Percentiles rank a stretch among this genome's conserved stretches.
Evolutionary conservation across 2,113 vertebrate genomes (phyloP).

Genomic region (Percopsis transmontana): DNA sequence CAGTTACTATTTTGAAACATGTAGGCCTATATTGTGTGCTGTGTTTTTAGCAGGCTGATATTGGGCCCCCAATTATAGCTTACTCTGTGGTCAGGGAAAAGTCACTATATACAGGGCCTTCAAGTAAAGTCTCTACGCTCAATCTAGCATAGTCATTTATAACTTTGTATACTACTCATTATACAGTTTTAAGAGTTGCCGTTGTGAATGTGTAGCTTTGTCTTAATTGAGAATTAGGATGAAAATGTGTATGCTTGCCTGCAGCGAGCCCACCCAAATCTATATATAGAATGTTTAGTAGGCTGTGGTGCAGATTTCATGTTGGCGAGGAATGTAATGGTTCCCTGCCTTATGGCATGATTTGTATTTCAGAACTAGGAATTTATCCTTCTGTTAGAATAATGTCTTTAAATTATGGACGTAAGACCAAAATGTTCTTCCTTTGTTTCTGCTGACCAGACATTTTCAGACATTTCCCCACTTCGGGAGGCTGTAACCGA

Average conservation of each 20-base stretch:
- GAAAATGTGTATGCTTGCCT: slow-evolving; percentile 10
- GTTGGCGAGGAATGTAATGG: slow-evolving; percentile 29
- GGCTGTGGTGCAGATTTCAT: slow-evolving; percentile 57
- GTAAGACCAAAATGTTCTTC: not conserved
- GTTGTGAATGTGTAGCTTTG: slow-evolving; percentile 12
- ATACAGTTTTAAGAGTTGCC: not conserved
- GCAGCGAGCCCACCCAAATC: slow-evolving; percentile 43
- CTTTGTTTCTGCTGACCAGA: no score
- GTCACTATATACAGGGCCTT: slow-evolving; percentile 56
- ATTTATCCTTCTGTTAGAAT: slow-evolving; percentile 29
- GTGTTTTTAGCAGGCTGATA: slow-evolving; percentile 63
- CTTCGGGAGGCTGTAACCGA: no score
- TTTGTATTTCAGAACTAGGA: slow-evolving; percentile 11
- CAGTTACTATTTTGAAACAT: slow-evolving; percentile 66
- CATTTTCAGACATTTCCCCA: no score
- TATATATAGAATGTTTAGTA: slow-evolving; percentile 52
- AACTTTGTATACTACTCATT: slow-evolving; percentile 38
- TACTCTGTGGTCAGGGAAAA: slow-evolving; percentile 68
- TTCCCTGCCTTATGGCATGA: slow-evolving; percentile 37
- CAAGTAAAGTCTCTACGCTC: slow-evolving; percentile 17
- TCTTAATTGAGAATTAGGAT: slow-evolving; percentile 14
- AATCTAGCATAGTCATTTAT: slow-evolving; percentile 41
- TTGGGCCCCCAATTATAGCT: slow-evolving; percentile 72
- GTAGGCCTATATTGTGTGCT: slow-evolving; percentile 49
- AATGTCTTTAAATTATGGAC: slow-evolving; percentile 28